Base-by-base conservation (phyloP, 2,797 vertebrate species). In the Hybognathus amarus region DNA sequence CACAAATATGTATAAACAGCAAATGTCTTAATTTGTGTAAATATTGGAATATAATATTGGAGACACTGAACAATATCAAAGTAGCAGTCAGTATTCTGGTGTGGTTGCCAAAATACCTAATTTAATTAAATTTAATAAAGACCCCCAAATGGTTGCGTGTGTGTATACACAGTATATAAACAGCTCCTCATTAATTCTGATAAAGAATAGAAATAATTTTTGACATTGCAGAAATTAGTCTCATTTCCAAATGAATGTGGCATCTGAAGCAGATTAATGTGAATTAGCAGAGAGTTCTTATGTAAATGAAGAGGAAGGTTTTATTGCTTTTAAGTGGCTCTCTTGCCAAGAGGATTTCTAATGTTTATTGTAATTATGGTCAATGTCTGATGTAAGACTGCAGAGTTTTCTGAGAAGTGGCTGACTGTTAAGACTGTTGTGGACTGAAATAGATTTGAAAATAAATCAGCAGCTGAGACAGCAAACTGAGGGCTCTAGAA, bases 331-430 rank as follows among this genome's bases (percentile, higher is more conserved):
- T 73, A 54, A 33, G 67, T 45, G 45, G 6, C 59, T 86, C 77
- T n/a, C 27, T 66, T 81, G 64, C 80, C 54, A 70, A 79, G 45
- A 36, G 61, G 15, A 63, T 40, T 22, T 47, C 20, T n/a, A 27
- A 80, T 81, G 63, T 68, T 69, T 79, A 47, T 79, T 33, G 69
- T 87, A 80, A 83, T 67, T 82, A 70, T 42, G 30, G 71, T 77
- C 63, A 77, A 50, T 33, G 71, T 17, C 45, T 47, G 45, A 47
- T 47, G 64, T 40, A 83, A 79, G 66, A 56, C 54, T 85, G n/a
- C 18, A 27, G 22, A 74, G 24, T 24, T 47, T 68, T 38, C n/a
- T 9, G 33, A 42, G 40, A 80, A 83, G 73, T 40, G 76, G 36
- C 81, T 36, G 54, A 79, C 52, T 69, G 56, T 52, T 56, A 50